Percentiles rank a stretch among this genome's conserved stretches.
Evolutionary conservation across 1,140 invertebrate genomes (phyloP).

Genomic region (Drosophila santomea): DNA sequence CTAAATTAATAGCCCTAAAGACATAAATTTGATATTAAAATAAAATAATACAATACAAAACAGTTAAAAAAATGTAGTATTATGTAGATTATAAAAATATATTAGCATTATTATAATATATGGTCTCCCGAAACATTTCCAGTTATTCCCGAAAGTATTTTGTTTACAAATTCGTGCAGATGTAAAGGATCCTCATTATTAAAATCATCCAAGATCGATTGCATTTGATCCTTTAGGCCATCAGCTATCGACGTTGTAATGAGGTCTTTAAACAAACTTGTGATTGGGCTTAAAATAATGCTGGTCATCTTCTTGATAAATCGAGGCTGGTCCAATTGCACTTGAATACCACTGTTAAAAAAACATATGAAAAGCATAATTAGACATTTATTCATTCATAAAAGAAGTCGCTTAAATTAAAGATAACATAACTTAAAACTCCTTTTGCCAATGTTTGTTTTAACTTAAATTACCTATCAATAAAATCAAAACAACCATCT

Average conservation of each 20-base stretch:
- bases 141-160: slow-evolving; percentile 65
- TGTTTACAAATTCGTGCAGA: slow-evolving; percentile 64
- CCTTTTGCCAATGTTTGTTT: no score
- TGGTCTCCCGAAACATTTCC: slow-evolving; percentile 11
- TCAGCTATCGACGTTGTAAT: slow-evolving; percentile 79
- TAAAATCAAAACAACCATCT: no score
- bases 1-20: no score
- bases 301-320: slow-evolving; percentile 70
- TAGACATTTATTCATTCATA: no score
- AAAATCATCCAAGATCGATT: slow-evolving; percentile 73
- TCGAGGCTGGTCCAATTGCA: slow-evolving; percentile 70
- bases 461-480: no score
- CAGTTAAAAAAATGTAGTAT: no score
- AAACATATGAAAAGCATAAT: neutral
- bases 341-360: slow-evolving; percentile 67
- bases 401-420: no score
- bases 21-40: no score
- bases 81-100: neutral
- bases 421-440: no score
- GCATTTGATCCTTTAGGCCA: slow-evolving; percentile 76
- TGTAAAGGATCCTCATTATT: slow-evolving; percentile 76
- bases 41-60: no score
- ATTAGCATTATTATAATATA: neutral
- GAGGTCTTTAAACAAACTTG: slow-evolving; percentile 75
- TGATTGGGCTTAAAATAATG: slow-evolving; percentile 75